Percentiles rank a stretch among this genome's conserved stretches.
These are phyloP conservation scores for Hiodon alosoides DNA, from an alignment of 2,113 vertebrate genomes.

Conservation along the genomic window DNA sequence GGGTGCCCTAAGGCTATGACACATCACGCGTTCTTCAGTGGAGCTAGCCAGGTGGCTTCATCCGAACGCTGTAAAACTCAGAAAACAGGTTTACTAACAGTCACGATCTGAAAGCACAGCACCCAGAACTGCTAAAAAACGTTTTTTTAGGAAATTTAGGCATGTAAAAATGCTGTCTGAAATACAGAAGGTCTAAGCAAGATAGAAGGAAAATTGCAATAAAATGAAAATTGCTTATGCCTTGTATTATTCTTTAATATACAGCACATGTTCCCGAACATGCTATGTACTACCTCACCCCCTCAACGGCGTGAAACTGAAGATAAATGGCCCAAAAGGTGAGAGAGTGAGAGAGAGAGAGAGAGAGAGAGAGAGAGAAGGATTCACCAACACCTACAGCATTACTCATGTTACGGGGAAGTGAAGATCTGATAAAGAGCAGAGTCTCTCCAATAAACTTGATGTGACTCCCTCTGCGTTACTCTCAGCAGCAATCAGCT, in stretches of 20 bases:
- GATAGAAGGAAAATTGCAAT: too few relatives aligned
- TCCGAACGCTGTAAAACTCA: not conserved
- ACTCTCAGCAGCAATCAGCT: not conserved
- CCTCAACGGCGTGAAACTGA: too few relatives aligned
- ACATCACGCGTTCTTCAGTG: conserved; percentile 28
- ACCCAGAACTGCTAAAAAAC: too few relatives aligned
- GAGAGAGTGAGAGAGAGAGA: too few relatives aligned
- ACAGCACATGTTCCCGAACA: too few relatives aligned
- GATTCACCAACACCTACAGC: conserved; percentile 15
- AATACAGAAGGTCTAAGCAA: too few relatives aligned
- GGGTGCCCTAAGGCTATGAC: conserved; percentile 40
- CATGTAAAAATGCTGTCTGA: too few relatives aligned
- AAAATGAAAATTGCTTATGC: too few relatives aligned
- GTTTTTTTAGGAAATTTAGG: too few relatives aligned
- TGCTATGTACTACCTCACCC: too few relatives aligned
- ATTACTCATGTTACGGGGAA: conserved; percentile 19
- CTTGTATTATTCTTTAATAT: too few relatives aligned
- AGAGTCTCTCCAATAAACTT: conserved; percentile 24
- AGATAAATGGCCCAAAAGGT: too few relatives aligned
- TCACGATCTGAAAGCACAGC: not conserved
- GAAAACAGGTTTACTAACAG: not conserved
- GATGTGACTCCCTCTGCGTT: conserved; percentile 9
- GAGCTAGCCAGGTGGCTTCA: conserved; percentile 25
- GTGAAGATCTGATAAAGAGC: conserved; percentile 19
- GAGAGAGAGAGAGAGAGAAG: not conserved